Conservation (phyloP, 1,140 invertebrate species). For the Mya arenaria region DNA sequence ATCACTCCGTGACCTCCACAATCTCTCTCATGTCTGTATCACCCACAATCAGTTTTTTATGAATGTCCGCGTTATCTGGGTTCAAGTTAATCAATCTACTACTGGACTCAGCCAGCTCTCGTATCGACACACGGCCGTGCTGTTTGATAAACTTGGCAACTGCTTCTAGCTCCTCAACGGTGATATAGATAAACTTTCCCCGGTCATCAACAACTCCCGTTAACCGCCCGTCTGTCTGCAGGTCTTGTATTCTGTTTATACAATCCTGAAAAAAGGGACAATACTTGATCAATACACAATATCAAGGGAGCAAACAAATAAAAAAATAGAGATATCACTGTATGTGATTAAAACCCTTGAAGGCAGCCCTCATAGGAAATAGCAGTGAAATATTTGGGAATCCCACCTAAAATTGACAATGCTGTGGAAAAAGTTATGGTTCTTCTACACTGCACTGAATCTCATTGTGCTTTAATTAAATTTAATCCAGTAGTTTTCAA, state of each 20-base stretch:
- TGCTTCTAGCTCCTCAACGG: slow-evolving; percentile 92
- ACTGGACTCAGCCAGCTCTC: slow-evolving; percentile 96
- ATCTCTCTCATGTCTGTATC: too few relatives aligned
- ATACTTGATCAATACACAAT: too few relatives aligned
- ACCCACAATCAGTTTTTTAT: slow-evolving; percentile 59
- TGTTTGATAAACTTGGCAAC: slow-evolving; percentile 98
- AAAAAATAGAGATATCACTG: not conserved
- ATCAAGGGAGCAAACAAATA: slow-evolving; percentile 27
- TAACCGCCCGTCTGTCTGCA: slow-evolving; percentile 88
- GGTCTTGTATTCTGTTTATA: slow-evolving; percentile 88
- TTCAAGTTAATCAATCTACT: slow-evolving; percentile 94
- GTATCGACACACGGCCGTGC: slow-evolving; percentile 95
- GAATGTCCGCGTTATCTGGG: slow-evolving; percentile 69
- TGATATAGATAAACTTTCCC: slow-evolving; percentile 99
- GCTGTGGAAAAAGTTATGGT: not conserved
- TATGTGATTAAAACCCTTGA: not conserved
- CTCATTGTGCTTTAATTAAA: too few relatives aligned
- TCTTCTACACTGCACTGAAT: not conserved
- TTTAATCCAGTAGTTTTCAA: not conserved
- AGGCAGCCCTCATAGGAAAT: not conserved
- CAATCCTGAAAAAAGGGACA: too few relatives aligned
- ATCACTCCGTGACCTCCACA: too few relatives aligned
- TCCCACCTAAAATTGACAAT: not conserved
- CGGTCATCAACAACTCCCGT: slow-evolving; percentile 98
- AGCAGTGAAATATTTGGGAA: not conserved